Conservation (phyloP, 64 coral and sea anemone species). For the Hydrozoanthus tunicans region DNA sequence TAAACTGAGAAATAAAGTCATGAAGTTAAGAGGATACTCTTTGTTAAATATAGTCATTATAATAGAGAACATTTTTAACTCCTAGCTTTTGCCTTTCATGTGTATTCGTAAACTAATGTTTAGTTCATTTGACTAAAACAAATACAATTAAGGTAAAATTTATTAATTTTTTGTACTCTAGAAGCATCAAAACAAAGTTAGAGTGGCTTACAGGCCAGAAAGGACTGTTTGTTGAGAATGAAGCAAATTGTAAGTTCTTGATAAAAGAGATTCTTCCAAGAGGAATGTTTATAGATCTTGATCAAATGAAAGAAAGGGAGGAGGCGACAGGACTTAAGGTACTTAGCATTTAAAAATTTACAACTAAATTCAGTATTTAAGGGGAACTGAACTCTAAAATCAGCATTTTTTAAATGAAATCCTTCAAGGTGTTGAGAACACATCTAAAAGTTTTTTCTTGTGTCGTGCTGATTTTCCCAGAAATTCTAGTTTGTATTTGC, state of each 20-base stretch:
- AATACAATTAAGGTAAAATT: not conserved
- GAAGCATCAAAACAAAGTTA: constrained; percentile 56
- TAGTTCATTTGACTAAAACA: not conserved
- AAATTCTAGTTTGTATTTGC: too few relatives aligned
- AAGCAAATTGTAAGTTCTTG: constrained; percentile 56
- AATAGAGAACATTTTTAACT: too few relatives aligned
- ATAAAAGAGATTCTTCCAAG: constrained; percentile 63
- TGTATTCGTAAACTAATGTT: too few relatives aligned
- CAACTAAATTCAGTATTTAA: not conserved
- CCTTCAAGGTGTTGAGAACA: too few relatives aligned
- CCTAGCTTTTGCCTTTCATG: too few relatives aligned
- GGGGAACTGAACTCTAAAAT: too few relatives aligned
- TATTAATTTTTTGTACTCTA: not conserved
- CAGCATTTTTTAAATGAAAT: too few relatives aligned
- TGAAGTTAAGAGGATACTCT: too few relatives aligned
- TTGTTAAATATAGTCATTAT: too few relatives aligned
- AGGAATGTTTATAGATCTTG: constrained; percentile 61
- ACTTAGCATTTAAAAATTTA: not conserved
- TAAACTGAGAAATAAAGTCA: too few relatives aligned
- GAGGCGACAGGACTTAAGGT: constrained; percentile 57
- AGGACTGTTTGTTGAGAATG: constrained; percentile 20
- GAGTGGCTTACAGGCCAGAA: constrained; percentile 60
- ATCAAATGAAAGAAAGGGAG: constrained; percentile 61
- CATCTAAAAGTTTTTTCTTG: too few relatives aligned
- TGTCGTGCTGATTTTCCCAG: too few relatives aligned